Evolutionary conservation across 2,113 vertebrate genomes (phyloP), one percentile per base, ranked within the genome.

Genomic region (Paralichthys olivaceus): DNA sequence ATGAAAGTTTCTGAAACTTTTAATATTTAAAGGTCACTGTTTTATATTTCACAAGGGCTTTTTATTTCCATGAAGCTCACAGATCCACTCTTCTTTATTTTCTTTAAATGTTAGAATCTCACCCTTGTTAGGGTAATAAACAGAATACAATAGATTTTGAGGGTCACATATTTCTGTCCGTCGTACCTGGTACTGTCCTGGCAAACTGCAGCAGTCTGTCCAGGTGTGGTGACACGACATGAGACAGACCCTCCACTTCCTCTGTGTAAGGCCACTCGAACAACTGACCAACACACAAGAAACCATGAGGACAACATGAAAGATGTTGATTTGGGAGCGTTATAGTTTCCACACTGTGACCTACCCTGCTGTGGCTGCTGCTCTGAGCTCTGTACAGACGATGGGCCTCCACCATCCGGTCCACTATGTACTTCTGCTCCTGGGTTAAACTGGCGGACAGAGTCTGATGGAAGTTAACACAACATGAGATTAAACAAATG

Each of bases 201-300:
- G 96, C 96, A 89, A 98, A 98, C 79, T 95, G 94, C 66, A 97
- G 92, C 54, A 98, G 76, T 63, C 92, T 92, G 14, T 97, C 95
- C 14, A 94, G 86, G 0, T 95, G 94, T 5, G 95, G 84, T 1
- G 95, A 90, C 0, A 91, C 91, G 34, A 91, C 87, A 57, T 96
- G 94, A 8, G 92, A 91, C 32, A 96, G 90, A 4, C 0, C 75
- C 61, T 95, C 92, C 60, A 93, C 94, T 55, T 93, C 95, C 12
- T 96, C 93, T 61, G 94, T 83, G 74, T 92, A 94, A 49, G 90
- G 87, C 88, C 90, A 94, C 85, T 96, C 95, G 81, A 95, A 95
- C 26, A 96, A 75, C 96, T 97, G 91, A 60, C 37, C 43, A 79
- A 72, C 2, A 77, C n/a, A 69, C 1, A 61, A 34, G 8, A 49